Conservation (phyloP, 2,797 vertebrate species). For the Valencia hispanica region DNA sequence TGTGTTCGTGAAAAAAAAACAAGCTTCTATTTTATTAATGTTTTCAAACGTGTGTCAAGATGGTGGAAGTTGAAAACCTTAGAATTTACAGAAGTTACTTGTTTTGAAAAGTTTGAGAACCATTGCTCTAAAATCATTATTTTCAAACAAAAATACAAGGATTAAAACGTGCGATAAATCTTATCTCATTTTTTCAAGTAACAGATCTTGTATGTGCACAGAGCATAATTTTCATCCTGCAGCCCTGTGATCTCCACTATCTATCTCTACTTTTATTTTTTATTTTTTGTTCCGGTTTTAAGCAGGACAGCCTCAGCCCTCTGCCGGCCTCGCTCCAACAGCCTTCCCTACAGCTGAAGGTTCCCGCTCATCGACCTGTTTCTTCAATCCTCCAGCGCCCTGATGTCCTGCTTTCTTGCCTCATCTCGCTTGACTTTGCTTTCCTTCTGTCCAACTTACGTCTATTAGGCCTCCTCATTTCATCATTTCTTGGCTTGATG, state of each 20-base stretch:
- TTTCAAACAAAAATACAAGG: not conserved
- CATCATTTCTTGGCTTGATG: slow-evolving; percentile 20
- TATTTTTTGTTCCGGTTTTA: slow-evolving; percentile 34
- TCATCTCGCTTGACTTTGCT: slow-evolving; percentile 36
- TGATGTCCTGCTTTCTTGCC: slow-evolving; percentile 47
- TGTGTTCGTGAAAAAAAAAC: not conserved
- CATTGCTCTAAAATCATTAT: not conserved
- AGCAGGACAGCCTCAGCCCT: slow-evolving; percentile 18
- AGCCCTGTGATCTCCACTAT: slow-evolving; percentile 8
- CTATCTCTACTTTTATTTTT: slow-evolving; percentile 25
- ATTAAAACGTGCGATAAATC: not conserved
- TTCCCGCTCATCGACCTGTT: slow-evolving; percentile 55
- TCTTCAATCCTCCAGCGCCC: slow-evolving; percentile 58
- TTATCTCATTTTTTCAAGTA: not conserved
- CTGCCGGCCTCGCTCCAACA: not conserved
- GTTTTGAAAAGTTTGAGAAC: not conserved
- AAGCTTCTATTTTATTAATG: not conserved
- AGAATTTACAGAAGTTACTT: not conserved
- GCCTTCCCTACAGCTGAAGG: slow-evolving; percentile 28
- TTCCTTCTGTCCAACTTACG: slow-evolving; percentile 28
- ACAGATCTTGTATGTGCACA: not conserved
- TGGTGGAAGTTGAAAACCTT: not conserved
- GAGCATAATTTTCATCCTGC: not conserved
- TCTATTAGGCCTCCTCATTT: slow-evolving; percentile 29
- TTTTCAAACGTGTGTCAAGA: not conserved